Evolutionary conservation across 2,113 vertebrate species (phyloP), one percentile per base, ranked within the genome.

Genomic region (Heptranchias perlo): DNA sequence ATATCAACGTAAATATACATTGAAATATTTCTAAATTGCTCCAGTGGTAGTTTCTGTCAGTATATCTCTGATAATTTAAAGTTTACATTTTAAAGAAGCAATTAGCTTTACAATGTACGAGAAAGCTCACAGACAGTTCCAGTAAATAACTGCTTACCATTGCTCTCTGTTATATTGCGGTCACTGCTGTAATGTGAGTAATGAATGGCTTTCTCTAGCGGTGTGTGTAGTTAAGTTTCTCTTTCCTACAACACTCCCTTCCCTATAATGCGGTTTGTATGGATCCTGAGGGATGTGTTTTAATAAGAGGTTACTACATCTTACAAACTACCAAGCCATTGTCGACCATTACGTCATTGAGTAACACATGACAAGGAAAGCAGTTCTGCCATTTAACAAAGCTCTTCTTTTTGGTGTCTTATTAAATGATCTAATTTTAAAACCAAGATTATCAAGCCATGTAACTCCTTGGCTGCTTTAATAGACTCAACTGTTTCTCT

Each of bases 301-400:
- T 93, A 95, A 95, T 95, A 69, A 95, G 94, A 18, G 47, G 94
- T 31, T 95, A 69, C 94, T 95, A 13, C 44, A 95, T 69, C 35
- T 52, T 95, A 73, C 64, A 95, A 95, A 67, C 94, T 95, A 52
- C 94, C 47, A 52, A 73, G 39, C 65, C 39, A 95, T 52, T 69
- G 94, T 95, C 11, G 49, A 49, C 94, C 13, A 58, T 49, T 64
- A 94, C n/a, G 39, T 65, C n/a, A 67, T 47, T 47, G 64, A 52
- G 28, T 92, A n/a, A 35, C 35, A 61, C 54, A 92, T 62, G 89
- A 61, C 58, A 93, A 58, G 35, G 89, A 39, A 93, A 64, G 58
- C 28, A 94, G 39, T 4, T 31, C 31, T 31, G 82, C 28, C 52
- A 52, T 91, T 35, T 94, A 44, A 65, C 62, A 95, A 92, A 28